Base-by-base conservation (phyloP, 2,797 vertebrate species). In the Acestrorhynchus altus region DNA sequence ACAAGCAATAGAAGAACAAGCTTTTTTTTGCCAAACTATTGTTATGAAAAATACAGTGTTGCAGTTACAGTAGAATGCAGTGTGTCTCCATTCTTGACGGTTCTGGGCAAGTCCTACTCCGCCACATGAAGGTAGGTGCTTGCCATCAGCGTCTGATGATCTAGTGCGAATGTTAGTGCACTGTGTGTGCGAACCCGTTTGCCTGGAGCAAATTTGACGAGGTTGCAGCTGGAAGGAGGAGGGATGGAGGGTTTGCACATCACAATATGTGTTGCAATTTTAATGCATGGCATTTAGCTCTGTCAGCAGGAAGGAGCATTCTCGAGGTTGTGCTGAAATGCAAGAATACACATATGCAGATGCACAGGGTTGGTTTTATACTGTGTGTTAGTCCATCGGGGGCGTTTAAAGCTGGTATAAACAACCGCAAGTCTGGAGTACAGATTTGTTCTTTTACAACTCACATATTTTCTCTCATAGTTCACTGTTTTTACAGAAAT, bases 291-390 rank as follows among this genome's bases (percentile, higher is more conserved):
- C 74, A 85, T 85, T 87, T 81, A 86, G 81, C 81, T 78, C 78
- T 82, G 79, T 83, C 79, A 81, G 84, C 81, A 79, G 79, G 78
- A 87, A 80, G 77, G 78, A n/a, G 63, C 68, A 70, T 81, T 83
- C 74, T 87, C 56, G 57, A n/a, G 80, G 82, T 85, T 83, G 78
- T 78, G 72, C 85, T 83, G 76, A 87, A 85, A 83, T 81, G 82
- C 82, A 85, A 83, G 83, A 57, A 26, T 70, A 74, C 57, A 61
- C 47, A 39, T 49, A 54, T 20, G 16, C 49, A 72, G 16, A 54
- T 20, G 11, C 0, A 11, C 59, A 74, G 74, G 57, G 24, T 57
- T 57, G 54, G 24, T 57, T 57, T 57, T 57, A 24, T 15, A 15
- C 22, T n/a, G n/a, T n/a, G n/a, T n/a, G n/a, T n/a, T n/a, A n/a